Conservation (phyloP, 2,888 invertebrate species). For the Coelinius sp. region DNA sequence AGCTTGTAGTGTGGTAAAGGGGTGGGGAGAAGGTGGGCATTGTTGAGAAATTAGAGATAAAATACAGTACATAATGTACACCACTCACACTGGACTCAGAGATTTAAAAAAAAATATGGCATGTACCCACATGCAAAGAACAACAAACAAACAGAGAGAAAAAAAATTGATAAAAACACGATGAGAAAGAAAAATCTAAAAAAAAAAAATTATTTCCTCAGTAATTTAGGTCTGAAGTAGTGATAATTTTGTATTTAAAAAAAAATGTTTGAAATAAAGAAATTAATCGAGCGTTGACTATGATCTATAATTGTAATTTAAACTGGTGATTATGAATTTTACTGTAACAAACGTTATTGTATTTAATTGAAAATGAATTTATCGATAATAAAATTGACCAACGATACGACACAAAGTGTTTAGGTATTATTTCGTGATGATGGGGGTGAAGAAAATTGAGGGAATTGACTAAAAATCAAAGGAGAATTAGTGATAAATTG, state of each 20-base stretch:
- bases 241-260: conserved; percentile 52
- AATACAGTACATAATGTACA: neutral
- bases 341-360: too few species aligned
- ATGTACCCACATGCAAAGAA: conserved; percentile 2
- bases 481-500: neutral
- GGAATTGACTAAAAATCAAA: neutral
- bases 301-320: conserved; percentile 26
- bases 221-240: conserved; percentile 46
- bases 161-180: conserved; percentile 27
- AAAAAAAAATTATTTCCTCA: conserved; percentile 19
- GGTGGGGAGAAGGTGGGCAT: too few species aligned
- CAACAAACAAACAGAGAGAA: neutral
- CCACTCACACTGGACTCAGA: conserved; percentile 9
- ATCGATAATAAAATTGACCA: too few species aligned
- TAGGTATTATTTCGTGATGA: neutral
- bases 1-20: neutral
- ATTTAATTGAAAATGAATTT: too few species aligned
- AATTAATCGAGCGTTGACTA: conserved; percentile 32
- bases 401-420: neutral
- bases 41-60: neutral
- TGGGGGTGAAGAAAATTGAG: neutral
- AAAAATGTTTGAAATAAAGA: neutral
- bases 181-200: neutral
- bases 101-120: conserved; percentile 4
- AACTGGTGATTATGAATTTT: conserved; percentile 1